Evolutionary conservation across 2,113 vertebrate species (phyloP), one percentile per base, ranked within the genome.

Genomic region (Grammomys surdaster): DNA sequence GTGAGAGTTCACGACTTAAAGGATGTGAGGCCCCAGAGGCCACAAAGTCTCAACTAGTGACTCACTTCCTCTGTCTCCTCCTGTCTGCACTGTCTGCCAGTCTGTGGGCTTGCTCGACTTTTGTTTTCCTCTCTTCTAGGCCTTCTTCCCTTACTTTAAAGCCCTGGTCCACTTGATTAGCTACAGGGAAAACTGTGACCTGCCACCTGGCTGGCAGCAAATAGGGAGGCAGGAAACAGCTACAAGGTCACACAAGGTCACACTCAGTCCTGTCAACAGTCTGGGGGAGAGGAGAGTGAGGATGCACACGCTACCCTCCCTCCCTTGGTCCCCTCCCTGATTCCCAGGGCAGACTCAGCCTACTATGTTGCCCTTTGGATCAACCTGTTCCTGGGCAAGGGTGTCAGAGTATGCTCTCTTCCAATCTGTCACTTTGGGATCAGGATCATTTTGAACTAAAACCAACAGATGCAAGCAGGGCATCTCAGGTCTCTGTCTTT

Each of bases 141-240:
- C 54, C 88, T 31, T 60, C 31, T 88, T 84, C 75, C 19, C 70
- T 33, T 2, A 6, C 28, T 94, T 95, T 95, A 77, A 86, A 96
- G 96, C 54, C 48, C 40, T 67, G 40, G 72, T 67, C 40, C 31
- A 88, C 51, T 22, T 43, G 19, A 26, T 48, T 28, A 8, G n/a
- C 36, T 12, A 9, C 76, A 51, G 69, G 4, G 89, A 89, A 90
- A 31, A 17, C 56, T 87, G 91, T 73, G 67, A 65, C 85, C 65
- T 46, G 72, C 24, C 73, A 54, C 67, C 51, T 85, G 91, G 81
- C 76, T 28, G 12, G 58, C 51, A 69, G 77, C 72, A 54, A 78
- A 70, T 72, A 58, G 63, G 40, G 63, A 40, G 56, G 1, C 14
- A 43, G 24, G 48, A 31, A 24, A 8, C 87, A 86, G 43, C 82